Conservation (phyloP, 2,888 invertebrate species). For the Spisula solida region DNA sequence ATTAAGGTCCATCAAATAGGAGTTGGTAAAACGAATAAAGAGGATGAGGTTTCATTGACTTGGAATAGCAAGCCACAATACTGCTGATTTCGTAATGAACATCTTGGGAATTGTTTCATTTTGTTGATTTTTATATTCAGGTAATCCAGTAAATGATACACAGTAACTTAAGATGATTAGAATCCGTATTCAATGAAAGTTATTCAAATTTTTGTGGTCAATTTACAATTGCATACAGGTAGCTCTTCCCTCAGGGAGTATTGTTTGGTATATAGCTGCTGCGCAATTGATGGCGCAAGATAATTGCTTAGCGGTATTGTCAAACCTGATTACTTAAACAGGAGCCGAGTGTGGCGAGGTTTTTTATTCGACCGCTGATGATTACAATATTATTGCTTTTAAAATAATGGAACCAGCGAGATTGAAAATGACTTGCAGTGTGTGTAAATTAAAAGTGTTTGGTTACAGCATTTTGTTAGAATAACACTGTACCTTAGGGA, state of each 20-base stretch:
- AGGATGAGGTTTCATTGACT: slow-evolving; percentile 40
- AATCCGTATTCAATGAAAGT: slow-evolving; percentile 22
- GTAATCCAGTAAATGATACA: slow-evolving; percentile 31
- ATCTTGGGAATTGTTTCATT: slow-evolving; percentile 58
- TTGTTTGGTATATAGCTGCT: slow-evolving; percentile 58
- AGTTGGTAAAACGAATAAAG: slow-evolving; percentile 52
- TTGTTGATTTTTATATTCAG: slow-evolving; percentile 46
- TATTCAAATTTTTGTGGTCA: slow-evolving; percentile 44
- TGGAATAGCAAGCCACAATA: slow-evolving; percentile 8
- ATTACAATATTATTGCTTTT: slow-evolving; percentile 44
- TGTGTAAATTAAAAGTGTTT: slow-evolving; percentile 47
- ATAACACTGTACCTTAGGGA: slow-evolving; percentile 33
- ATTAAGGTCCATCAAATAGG: slow-evolving; percentile 56
- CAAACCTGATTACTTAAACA: slow-evolving; percentile 31
- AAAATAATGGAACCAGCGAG: slow-evolving; percentile 30
- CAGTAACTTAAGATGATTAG: slow-evolving; percentile 44
- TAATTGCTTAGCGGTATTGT: slow-evolving; percentile 25
- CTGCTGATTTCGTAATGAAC: slow-evolving; percentile 35
- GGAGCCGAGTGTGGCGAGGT: not conserved
- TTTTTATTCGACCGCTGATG: slow-evolving; percentile 35
- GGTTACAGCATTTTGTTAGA: slow-evolving; percentile 37
- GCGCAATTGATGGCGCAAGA: slow-evolving; percentile 38
- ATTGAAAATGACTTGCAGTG: slow-evolving; percentile 46
- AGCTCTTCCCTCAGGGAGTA: slow-evolving; percentile 57
- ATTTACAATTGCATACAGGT: slow-evolving; percentile 37